Percentiles rank a stretch among this genome's conserved stretches.
Conservation (phyloP, 2,113 vertebrate genomes). For the Limanda limanda region DNA sequence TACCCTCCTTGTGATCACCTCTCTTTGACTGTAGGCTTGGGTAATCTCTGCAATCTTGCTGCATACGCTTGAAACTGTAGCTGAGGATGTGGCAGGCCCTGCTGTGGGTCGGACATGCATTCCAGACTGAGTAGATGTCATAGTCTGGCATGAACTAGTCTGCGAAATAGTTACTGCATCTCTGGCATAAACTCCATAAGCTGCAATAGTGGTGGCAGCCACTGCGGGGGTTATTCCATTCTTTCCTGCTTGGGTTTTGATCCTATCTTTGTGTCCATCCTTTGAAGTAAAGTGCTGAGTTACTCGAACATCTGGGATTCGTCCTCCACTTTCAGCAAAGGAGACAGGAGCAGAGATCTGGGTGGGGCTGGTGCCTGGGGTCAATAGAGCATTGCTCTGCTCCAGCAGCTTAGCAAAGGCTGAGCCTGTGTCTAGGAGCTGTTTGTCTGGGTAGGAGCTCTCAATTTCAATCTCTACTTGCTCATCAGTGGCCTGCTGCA, state of each 20-base stretch:
- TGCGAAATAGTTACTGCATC: conserved; percentile 83
- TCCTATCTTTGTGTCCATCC: conserved; percentile 88
- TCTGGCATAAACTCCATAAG: conserved; percentile 83
- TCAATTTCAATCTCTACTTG: conserved; percentile 82
- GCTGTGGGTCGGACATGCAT: conserved; percentile 72
- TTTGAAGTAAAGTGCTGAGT: conserved; percentile 94
- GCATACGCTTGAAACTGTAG: conserved; percentile 81
- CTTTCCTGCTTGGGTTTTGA: conserved; percentile 84
- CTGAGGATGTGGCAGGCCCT: conserved; percentile 71
- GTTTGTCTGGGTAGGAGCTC: conserved; percentile 86
- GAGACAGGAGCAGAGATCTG: conserved; percentile 93
- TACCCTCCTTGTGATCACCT: conserved; percentile 77
- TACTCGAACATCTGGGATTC: conserved; percentile 92
- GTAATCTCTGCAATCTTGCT: conserved; percentile 85
- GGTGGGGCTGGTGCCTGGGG: conserved; percentile 96
- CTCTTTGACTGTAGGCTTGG: conserved; percentile 84
- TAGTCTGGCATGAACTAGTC: conserved; percentile 77
- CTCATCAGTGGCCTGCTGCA: conserved; percentile 82
- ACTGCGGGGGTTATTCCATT: conserved; percentile 80
- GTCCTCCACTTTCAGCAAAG: conserved; percentile 83
- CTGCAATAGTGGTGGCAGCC: conserved; percentile 81
- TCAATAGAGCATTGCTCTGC: conserved; percentile 84
- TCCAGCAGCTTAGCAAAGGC: conserved; percentile 87
- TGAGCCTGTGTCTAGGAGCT: conserved; percentile 90
- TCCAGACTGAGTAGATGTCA: conserved; percentile 76